Conservation (phyloP, 2,888 invertebrate species). For the Acanthosoma haemorrhoidale region DNA sequence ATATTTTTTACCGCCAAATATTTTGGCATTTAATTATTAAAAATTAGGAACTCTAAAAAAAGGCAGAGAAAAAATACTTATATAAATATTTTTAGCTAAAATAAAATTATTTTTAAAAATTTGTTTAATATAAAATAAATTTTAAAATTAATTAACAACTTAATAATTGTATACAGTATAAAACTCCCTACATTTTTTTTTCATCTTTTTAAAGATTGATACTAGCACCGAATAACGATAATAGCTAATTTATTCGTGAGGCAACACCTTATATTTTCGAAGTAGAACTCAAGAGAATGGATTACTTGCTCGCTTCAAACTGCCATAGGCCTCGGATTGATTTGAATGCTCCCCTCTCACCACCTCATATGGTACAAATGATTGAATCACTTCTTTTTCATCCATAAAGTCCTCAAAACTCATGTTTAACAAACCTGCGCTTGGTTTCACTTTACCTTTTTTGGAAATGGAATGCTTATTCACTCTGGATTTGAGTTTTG, state of each 20-base stretch:
- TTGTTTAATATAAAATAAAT: background rate
- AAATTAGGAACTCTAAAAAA: conserved; percentile 3
- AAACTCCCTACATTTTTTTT: background rate
- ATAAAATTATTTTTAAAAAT: background rate
- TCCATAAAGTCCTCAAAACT: conserved; percentile 65
- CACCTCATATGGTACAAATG: conserved; percentile 59
- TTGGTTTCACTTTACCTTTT: conserved; percentile 44
- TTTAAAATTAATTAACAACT: background rate
- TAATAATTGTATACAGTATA: background rate
- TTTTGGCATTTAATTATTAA: too few species aligned
- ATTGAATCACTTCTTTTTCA: conserved; percentile 47
- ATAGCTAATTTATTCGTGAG: conserved; percentile 22
- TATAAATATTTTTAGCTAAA: background rate
- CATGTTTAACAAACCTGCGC: conserved; percentile 64
- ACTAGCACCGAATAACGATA: conserved; percentile 23
- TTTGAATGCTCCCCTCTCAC: conserved; percentile 46
- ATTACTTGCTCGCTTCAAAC: conserved; percentile 49
- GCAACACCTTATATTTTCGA: conserved; percentile 30
- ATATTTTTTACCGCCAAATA: too few species aligned
- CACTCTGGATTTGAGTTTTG: conserved; percentile 16
- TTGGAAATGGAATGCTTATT: conserved; percentile 29
- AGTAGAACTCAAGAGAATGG: conserved; percentile 47
- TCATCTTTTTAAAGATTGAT: background rate
- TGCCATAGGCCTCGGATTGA: conserved; percentile 45
- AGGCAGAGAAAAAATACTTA: background rate